Evolutionary conservation across 1,140 invertebrate genomes (phyloP), one percentile per base, ranked within the genome.

Genomic region (Zophobas morio): DNA sequence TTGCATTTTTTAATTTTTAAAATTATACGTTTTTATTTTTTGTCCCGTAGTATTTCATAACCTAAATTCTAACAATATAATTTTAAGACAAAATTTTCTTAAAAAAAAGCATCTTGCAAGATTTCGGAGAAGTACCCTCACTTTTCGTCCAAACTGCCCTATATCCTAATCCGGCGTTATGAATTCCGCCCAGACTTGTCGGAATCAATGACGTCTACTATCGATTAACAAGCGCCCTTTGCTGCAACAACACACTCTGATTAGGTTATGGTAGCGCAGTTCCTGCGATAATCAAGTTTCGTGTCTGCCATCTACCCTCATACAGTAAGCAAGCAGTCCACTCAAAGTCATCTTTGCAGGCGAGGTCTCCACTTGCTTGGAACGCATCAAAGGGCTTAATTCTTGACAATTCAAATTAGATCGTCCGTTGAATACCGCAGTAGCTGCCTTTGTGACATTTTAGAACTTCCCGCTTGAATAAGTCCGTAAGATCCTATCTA

Each of bases 341-440:
- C 39, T 66, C 60, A 66, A 42, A 66, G 60, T 42, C 37, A 63
- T 63, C 36, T 4, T 40, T 40, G 36, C 4, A 40, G 57, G 42
- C 37, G 35, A 66, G 60, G n/a, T 40, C 8, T 20, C 37, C 37
- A 66, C 60, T 66, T 66, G 37, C 60, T 66, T 40, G 42, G 8
- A 8, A 42, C 37, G 37, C 60, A 66, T 66, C 40, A 66, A 66
- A 66, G 60, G 60, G 42, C 37, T 66, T 66, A 66, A 66, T 66
- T 66, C 60, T 66, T 66, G 60, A 66, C 60, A 66, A 66, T 66
- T 66, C 60, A 66, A 66, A 66, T 66, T 66, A 66, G 60, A 46
- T 32, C 60, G 39, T 42, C 39, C 39, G 60, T 42, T n/a, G 60
- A 42, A 57, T 34, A 36, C 34, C 54, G 60, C 60, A 66, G 42